Evolutionary conservation across 2,113 vertebrate species (phyloP), one percentile per base, ranked within the genome.

Genomic region (Uropsilus gracilis): DNA sequence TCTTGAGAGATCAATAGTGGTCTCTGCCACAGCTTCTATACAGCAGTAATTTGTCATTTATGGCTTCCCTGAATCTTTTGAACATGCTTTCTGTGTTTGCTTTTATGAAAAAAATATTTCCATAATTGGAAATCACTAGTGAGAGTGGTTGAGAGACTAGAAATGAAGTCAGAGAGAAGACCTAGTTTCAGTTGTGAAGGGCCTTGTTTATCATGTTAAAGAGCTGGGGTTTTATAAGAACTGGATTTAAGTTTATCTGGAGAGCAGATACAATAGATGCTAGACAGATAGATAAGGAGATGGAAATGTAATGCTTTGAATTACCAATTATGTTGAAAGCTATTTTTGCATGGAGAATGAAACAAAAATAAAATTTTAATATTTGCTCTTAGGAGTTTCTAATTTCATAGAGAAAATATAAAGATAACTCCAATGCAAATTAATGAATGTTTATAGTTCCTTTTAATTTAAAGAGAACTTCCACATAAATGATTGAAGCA

Each of bases 391-490:
- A 90, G 9, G 46, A 73, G 37, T 92, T 87, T 78, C 92, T 82
- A 88, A 85, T 44, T 92, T 92, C 82, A 8, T 48, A 78, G 69
- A 86, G 34, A 80, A 91, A 66, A 69, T 91, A 83, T 42, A 14
- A 59, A 53, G 48, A 46, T 78, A 89, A 84, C 57, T 94, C 63
- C 28, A 66, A 55, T 42, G 24, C 22, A 86, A 91, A 89, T 8
- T 66, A 64, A 61, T 81, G 57, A 94, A 95, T 84, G 63, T 91
- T 94, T 91, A 83, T 87, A 90, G 71, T 3, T 11, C 28, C 32
- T 86, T 94, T 91, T 89, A 92, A 81, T 84, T 63, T 93, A 89
- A 4, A 92, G 48, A 76, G 66, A 46, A 90, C 20, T 90, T 90
- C 46, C 22, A 55, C 22, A 64, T 71, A 78, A 86, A 64, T 61